A percentile compares a stretch with the other conserved stretches of the same genome.
phyloP scores from a whole-genome alignment of 2,888 invertebrate species.

The Sarcophaga carnaria region DNA sequence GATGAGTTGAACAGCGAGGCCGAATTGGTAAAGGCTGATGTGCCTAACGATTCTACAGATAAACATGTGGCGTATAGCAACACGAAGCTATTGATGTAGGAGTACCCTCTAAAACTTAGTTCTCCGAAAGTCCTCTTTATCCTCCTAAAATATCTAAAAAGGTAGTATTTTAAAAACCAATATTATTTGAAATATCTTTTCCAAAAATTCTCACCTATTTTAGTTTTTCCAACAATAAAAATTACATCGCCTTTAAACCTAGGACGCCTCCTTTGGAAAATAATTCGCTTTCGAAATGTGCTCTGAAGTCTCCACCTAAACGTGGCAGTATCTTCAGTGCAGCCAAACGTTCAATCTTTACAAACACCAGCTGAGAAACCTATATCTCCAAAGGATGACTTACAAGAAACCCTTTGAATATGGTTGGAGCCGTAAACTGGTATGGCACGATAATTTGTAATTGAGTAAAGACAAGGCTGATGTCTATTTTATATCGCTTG shows the following conservation, averaged over 20 bases:
- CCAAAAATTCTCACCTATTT: not conserved
- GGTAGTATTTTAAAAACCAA: slow-evolving; percentile 44
- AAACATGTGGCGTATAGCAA: not conserved
- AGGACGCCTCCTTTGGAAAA: no score
- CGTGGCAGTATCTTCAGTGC: not conserved
- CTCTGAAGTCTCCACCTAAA: slow-evolving; percentile 54
- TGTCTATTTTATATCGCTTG: slow-evolving; percentile 92
- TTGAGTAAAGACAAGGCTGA: slow-evolving; percentile 84
- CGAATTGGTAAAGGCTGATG: slow-evolving; percentile 28
- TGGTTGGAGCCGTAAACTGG: slow-evolving; percentile 92
- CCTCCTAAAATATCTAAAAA: slow-evolving; percentile 60
- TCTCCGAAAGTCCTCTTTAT: not conserved
- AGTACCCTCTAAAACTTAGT: slow-evolving; percentile 3
- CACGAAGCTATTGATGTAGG: not conserved
- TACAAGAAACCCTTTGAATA: slow-evolving; percentile 83
- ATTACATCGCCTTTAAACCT: not conserved
- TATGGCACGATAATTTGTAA: slow-evolving; percentile 86
- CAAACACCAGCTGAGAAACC: slow-evolving; percentile 48
- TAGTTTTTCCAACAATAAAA: slow-evolving; percentile 45
- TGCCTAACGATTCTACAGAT: slow-evolving; percentile 38
- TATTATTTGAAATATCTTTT: not conserved
- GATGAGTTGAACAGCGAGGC: slow-evolving; percentile 71
- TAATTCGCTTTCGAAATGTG: not conserved
- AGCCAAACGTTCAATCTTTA: not conserved
- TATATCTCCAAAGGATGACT: slow-evolving; percentile 72